phyloP scores from a whole-genome alignment of 2,113 vertebrate genomes.

The Pseudolaguvia tuberculata region DNA sequence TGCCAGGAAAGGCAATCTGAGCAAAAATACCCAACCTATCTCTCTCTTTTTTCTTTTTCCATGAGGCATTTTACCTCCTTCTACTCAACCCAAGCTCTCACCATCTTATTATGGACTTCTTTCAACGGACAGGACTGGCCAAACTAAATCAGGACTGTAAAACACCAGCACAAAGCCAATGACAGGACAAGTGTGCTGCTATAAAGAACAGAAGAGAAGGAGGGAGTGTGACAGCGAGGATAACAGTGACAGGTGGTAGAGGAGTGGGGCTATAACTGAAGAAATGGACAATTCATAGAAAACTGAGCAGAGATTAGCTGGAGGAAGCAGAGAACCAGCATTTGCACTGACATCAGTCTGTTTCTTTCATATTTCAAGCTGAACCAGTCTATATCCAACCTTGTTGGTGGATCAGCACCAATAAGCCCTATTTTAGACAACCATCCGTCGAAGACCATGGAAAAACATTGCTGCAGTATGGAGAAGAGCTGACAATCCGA shows the following conservation, averaged over 20 bases:
- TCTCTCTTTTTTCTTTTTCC: too few species aligned
- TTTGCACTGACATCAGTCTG: too few species aligned
- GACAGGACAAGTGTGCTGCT: conserved; percentile 23
- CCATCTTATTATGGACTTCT: conserved; percentile 36
- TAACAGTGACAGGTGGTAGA: conserved; percentile 26
- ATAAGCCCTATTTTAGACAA: too few species aligned
- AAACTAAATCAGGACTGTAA: conserved; percentile 40
- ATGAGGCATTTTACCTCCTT: conserved; percentile 36
- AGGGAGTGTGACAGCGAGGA: not conserved
- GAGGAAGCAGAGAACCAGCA: not conserved
- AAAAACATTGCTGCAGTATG: too few species aligned
- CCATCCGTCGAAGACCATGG: too few species aligned
- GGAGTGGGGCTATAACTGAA: conserved; percentile 10
- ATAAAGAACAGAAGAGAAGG: conserved; percentile 14
- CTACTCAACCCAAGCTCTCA: conserved; percentile 28
- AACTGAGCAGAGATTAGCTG: not conserved
- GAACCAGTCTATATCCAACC: too few species aligned
- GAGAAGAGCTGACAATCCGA: too few species aligned
- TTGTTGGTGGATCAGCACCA: too few species aligned
- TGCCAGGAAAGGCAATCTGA: conserved; percentile 2
- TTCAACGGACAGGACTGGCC: conserved; percentile 34
- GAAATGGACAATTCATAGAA: not conserved
- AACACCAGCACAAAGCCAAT: conserved; percentile 39
- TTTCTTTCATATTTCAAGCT: too few species aligned
- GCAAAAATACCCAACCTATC: conserved; percentile 14